phyloP scores from a whole-genome alignment of 2,797 vertebrate genomes.

The Leptatherina wallacei region DNA sequence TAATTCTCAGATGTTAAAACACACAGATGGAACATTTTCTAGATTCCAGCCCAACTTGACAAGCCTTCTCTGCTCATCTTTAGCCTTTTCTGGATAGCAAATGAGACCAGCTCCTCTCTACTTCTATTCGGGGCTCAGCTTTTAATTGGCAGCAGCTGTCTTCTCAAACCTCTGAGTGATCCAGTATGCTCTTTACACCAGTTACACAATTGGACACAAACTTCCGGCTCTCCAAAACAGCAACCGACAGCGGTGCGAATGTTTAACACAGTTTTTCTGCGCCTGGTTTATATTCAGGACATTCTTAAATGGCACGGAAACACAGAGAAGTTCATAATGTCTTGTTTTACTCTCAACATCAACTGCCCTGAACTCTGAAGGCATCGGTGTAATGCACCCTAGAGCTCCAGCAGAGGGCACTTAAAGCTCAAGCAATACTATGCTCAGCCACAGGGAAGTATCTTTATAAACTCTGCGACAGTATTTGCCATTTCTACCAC shows the following conservation, averaged over 20 bases:
- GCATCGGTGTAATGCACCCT: neutral
- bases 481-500: conserved; percentile 1
- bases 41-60: conserved; percentile 2
- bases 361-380: neutral
- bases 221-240: conserved; percentile 19
- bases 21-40: conserved; percentile 5
- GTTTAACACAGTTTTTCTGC: neutral
- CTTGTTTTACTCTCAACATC: conserved; percentile 14
- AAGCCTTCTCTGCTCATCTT: conserved; percentile 28
- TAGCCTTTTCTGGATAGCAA: conserved; percentile 42
- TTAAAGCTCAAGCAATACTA: conserved; percentile 22
- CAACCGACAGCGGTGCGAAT: neutral
- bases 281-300: neutral
- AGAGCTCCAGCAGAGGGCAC: conserved; percentile 56
- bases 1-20: neutral
- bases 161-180: conserved; percentile 37
- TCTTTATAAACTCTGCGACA: conserved; percentile 6
- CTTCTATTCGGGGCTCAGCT: conserved; percentile 57
- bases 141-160: conserved; percentile 79
- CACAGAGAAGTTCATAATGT: conserved; percentile 2
- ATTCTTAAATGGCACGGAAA: neutral
- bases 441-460: too few relatives aligned
- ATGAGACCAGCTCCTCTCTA: conserved; percentile 38
- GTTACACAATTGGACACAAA: conserved; percentile 44
- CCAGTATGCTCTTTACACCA: conserved; percentile 30